Evolutionary conservation across 1,140 invertebrate genomes (phyloP).

Genomic region (Pseudomyrmex dendroicus): DNA sequence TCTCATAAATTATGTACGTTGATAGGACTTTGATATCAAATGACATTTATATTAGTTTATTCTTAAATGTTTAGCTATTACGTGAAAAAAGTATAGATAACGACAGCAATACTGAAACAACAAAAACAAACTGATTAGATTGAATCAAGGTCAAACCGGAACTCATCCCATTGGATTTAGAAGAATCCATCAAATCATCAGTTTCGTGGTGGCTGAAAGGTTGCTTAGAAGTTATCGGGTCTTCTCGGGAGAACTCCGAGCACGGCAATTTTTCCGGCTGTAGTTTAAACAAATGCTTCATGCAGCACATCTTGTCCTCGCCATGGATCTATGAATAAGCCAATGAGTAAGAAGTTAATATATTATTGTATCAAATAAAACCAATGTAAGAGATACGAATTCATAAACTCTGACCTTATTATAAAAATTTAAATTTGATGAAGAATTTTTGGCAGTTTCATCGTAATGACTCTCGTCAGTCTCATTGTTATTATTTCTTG

Average conservation of each 20-base stretch:
- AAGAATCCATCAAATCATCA: constrained; percentile 75
- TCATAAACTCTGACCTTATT: too few relatives aligned
- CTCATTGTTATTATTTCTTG: too few relatives aligned
- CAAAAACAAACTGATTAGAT: constrained; percentile 71
- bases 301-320: constrained; percentile 76
- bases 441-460: too few relatives aligned
- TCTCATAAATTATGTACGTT: too few relatives aligned
- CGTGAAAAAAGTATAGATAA: constrained; percentile 73
- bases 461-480: too few relatives aligned
- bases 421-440: too few relatives aligned
- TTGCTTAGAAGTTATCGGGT: constrained; percentile 83
- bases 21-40: background rate
- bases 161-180: constrained; percentile 75
- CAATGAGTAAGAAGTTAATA: background rate
- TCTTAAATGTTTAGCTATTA: constrained; percentile 61
- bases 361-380: background rate
- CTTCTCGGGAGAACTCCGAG: constrained; percentile 84
- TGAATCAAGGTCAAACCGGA: constrained; percentile 68
- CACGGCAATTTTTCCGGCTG: constrained; percentile 89
- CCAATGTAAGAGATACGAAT: background rate
- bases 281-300: constrained; percentile 86
- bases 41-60: constrained; percentile 31
- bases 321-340: constrained; percentile 72
- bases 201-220: constrained; percentile 81
- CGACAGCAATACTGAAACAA: constrained; percentile 61